phyloP scores from a whole-genome alignment of 2,888 invertebrate genomes.

The Heterodera filipjevi region DNA sequence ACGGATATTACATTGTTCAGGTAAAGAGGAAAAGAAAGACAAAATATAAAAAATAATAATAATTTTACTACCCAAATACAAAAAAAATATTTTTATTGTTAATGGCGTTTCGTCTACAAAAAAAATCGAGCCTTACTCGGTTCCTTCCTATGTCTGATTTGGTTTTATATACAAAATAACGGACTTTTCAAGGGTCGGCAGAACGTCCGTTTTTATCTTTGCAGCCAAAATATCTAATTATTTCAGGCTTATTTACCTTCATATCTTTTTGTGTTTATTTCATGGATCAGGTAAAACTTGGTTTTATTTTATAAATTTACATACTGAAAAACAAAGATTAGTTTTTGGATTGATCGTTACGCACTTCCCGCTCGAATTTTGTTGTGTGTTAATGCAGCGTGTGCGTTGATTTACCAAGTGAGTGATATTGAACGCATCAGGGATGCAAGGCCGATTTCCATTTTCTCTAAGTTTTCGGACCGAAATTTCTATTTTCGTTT shows the following conservation, averaged over 20 bases:
- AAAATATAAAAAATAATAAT: neutral
- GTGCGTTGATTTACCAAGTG: constrained; percentile 39
- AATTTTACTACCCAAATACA: constrained; percentile 9
- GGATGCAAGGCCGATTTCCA: too few species aligned
- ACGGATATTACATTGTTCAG: constrained; percentile 64
- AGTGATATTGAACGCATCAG: too few species aligned
- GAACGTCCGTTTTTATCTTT: too few species aligned
- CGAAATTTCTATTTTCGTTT: too few species aligned
- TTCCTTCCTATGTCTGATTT: too few species aligned
- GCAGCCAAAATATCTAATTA: too few species aligned
- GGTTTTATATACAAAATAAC: too few species aligned
- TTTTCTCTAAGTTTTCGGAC: too few species aligned
- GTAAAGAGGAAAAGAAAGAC: neutral
- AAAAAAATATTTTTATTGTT: too few species aligned
- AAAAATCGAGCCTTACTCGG: too few species aligned
- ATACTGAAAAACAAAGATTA: neutral
- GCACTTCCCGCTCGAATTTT: constrained; percentile 63
- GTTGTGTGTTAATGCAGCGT: constrained; percentile 56
- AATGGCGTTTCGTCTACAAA: too few species aligned
- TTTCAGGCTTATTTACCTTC: constrained; percentile 63
- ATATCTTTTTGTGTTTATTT: constrained; percentile 65
- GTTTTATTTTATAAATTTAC: neutral
- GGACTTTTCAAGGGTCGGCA: too few species aligned
- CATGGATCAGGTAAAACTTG: constrained; percentile 44
- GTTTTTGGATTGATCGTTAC: constrained; percentile 44